phyloP scores from a whole-genome alignment of 2,888 invertebrate genomes.

The Callinectes sapidus region DNA sequence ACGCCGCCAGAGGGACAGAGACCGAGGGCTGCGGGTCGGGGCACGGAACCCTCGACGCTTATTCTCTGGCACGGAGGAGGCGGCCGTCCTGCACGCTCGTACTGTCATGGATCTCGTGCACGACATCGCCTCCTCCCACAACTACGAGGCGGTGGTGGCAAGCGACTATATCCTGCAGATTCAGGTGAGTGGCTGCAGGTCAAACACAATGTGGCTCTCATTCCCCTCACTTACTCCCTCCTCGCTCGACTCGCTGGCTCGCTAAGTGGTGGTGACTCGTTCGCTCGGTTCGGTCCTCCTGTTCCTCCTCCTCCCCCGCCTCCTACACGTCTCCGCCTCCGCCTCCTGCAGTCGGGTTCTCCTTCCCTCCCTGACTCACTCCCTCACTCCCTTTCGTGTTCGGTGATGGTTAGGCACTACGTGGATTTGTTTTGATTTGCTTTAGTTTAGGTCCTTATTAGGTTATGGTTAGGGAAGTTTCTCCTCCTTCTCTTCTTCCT shows the following conservation, averaged over 20 bases:
- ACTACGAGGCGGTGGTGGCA: slow-evolving; percentile 57
- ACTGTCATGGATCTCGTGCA: slow-evolving; percentile 64
- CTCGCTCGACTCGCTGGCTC: background rate
- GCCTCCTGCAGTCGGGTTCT: background rate
- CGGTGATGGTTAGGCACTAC: too few relatives aligned
- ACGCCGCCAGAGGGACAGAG: slow-evolving; percentile 62
- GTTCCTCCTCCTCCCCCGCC: background rate
- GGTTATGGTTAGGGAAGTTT: background rate
- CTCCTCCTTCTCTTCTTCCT: background rate
- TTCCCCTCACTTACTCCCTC: slow-evolving; percentile 8
- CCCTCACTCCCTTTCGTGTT: background rate
- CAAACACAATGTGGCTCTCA: slow-evolving; percentile 42
- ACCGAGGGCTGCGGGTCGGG: slow-evolving; percentile 53
- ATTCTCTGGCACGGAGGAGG: slow-evolving; percentile 61
- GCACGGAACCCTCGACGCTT: slow-evolving; percentile 58
- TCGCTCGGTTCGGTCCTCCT: slow-evolving; percentile 3
- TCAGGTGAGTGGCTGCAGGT: slow-evolving; percentile 67
- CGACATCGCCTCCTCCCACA: slow-evolving; percentile 61
- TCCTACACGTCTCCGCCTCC: background rate
- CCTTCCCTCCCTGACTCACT: background rate
- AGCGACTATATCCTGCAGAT: slow-evolving; percentile 67
- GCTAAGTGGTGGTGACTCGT: background rate
- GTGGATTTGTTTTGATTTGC: too few relatives aligned
- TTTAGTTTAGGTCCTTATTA: too few relatives aligned
- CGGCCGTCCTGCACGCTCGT: slow-evolving; percentile 60